Conservation (phyloP, 2,888 invertebrate species). For the Busseola fusca region DNA sequence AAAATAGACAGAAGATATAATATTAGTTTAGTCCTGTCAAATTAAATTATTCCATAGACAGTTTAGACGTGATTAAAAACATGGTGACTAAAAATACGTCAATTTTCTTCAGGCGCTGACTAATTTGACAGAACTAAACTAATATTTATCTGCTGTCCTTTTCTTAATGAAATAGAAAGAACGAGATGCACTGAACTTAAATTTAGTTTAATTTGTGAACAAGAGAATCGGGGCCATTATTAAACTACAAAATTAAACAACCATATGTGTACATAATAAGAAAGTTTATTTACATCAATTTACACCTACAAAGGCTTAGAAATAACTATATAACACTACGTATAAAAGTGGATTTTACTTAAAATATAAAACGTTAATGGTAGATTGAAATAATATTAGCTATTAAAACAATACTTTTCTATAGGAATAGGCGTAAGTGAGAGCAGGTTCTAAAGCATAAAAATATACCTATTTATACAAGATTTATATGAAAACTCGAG, state of each 20-base stretch:
- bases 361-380: constrained; percentile 52
- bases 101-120: too few species aligned
- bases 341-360: constrained; percentile 61
- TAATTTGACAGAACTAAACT: too few species aligned
- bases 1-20: too few species aligned
- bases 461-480: constrained; percentile 9
- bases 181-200: too few species aligned
- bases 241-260: constrained; percentile 45
- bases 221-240: background rate
- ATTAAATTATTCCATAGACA: too few species aligned
- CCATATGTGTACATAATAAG: constrained; percentile 64
- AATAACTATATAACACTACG: constrained; percentile 56
- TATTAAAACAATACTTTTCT: constrained; percentile 47
- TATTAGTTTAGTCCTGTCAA: too few species aligned
- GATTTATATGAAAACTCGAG: constrained; percentile 22
- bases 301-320: constrained; percentile 69
- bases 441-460: constrained; percentile 35
- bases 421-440: constrained; percentile 42
- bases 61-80: too few species aligned
- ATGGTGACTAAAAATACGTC: too few species aligned
- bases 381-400: constrained; percentile 43
- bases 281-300: constrained; percentile 73
- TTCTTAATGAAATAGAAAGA: too few species aligned
- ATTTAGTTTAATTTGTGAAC: too few species aligned
- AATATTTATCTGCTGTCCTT: too few species aligned